Evolutionary conservation across 2,888 invertebrate species (phyloP), one percentile per base, ranked within the genome.

Genomic region (Drosophila picticornis): DNA sequence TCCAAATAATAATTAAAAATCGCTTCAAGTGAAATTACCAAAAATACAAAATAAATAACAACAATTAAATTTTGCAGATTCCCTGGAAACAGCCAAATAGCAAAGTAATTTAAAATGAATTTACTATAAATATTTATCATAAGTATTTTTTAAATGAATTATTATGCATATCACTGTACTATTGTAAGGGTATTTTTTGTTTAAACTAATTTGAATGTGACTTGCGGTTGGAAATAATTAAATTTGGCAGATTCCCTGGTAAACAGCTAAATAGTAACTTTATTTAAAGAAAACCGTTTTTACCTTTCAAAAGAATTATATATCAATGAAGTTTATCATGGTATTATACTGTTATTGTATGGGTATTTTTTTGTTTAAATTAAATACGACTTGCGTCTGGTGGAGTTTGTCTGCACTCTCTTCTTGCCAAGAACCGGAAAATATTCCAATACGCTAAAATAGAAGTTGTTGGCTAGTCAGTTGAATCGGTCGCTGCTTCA

Each of bases 401-500:
- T 25, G 27, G 62, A 19, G 75, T 57, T 59, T 59, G 52, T 65
- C 76, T 59, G 76, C 77, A 81, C 77, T 78, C 77, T 80, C 70
- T 68, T 80, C 52, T 57, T 67, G 74, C 50, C 64, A 29, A 75
- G 78, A 80, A 79, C 75, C 79, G 75, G 71, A 69, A 80, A 77
- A 73, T 60, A 73, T 71, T 62, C 40, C 65, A 79, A 81, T 75
- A 80, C 64, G 58, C 52, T 38, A n/a, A 27, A 27, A 46, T 48
- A 40, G 43, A 58, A 60, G 59, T 75, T 72, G 64, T 64, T 75
- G 77, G 72, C 84, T 77, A 85, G 86, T 76, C 86, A 83, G 64
- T 88, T 75, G 83, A 80, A 84, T 88, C 85, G 81, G 51, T 51
- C 53, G 57, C 40, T 22, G 55, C 69, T 40, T 57, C 67, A 60